phyloP scores from a whole-genome alignment of 2,113 vertebrate genomes.

The Grammomys dolichurus region DNA sequence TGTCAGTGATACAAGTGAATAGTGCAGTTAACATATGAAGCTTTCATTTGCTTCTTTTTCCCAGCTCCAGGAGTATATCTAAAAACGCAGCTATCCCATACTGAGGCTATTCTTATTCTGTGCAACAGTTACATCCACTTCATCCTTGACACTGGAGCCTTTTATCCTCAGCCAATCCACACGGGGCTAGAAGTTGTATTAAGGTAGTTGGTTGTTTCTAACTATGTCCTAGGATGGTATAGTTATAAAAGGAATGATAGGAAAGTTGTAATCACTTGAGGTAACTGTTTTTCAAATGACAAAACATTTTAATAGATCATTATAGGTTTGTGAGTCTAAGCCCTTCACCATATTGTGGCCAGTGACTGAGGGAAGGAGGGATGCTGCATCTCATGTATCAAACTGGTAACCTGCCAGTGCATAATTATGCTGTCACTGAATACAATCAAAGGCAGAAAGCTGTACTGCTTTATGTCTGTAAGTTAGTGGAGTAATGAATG shows the following conservation, averaged over 20 bases:
- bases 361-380: not conserved
- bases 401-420: not conserved
- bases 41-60: slow-evolving; percentile 10
- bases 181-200: slow-evolving; percentile 16
- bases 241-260: slow-evolving; percentile 26
- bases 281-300: slow-evolving; percentile 32
- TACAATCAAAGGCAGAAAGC: slow-evolving; percentile 49
- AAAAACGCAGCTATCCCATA: not conserved
- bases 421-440: slow-evolving; percentile 36
- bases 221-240: slow-evolving; percentile 17
- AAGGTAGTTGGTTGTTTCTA: slow-evolving; percentile 41
- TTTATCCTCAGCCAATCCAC: not conserved
- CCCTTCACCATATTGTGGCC: slow-evolving; percentile 21
- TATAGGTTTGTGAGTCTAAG: slow-evolving; percentile 32
- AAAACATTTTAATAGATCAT: slow-evolving; percentile 38
- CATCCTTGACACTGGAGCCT: not conserved
- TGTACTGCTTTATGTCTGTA: slow-evolving; percentile 19
- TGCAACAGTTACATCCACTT: not conserved
- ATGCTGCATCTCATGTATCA: not conserved
- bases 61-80: not conserved
- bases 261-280: slow-evolving; percentile 34
- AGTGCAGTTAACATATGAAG: not conserved
- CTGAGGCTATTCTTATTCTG: slow-evolving; percentile 21
- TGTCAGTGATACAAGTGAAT: slow-evolving; percentile 28
- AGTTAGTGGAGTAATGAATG: not conserved